Evolutionary conservation across 2,797 vertebrate species (phyloP).

Genomic region (Enoplosus armatus): DNA sequence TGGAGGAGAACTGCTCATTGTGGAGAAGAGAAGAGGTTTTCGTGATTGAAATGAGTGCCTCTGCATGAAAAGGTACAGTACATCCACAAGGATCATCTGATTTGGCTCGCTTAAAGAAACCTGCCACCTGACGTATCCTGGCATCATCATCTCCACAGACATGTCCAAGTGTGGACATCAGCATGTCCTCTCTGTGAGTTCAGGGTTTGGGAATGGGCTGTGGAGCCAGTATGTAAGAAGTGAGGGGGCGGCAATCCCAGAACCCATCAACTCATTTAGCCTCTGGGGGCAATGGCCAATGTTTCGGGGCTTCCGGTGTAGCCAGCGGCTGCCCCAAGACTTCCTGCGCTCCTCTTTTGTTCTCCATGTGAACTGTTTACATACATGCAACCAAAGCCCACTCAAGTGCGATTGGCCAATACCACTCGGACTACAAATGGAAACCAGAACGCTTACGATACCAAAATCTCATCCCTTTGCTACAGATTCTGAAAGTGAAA

Average conservation of each 20-base stretch:
- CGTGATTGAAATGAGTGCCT: not conserved
- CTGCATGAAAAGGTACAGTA: not conserved
- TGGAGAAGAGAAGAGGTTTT: not conserved
- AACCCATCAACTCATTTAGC: too few relatives aligned
- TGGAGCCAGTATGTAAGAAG: not conserved
- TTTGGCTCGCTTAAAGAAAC: not conserved
- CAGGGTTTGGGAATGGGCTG: not conserved
- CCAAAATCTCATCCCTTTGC: too few relatives aligned
- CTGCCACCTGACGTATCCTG: not conserved
- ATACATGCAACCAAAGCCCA: too few relatives aligned
- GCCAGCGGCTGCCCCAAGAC: too few relatives aligned
- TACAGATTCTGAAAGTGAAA: too few relatives aligned
- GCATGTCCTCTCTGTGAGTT: not conserved
- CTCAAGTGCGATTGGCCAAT: too few relatives aligned
- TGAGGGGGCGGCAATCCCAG: not conserved
- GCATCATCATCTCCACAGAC: not conserved
- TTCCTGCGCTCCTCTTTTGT: too few relatives aligned
- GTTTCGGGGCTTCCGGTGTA: too few relatives aligned
- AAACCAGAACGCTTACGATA: too few relatives aligned
- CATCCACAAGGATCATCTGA: not conserved
- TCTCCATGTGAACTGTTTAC: too few relatives aligned
- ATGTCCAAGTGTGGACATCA: not conserved
- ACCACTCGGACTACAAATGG: too few relatives aligned
- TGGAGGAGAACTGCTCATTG: not conserved
- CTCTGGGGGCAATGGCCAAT: too few relatives aligned